Evolutionary conservation across 2,113 vertebrate species (phyloP), one percentile per base, ranked within the genome.

Genomic region (Macrotis lagotis): DNA sequence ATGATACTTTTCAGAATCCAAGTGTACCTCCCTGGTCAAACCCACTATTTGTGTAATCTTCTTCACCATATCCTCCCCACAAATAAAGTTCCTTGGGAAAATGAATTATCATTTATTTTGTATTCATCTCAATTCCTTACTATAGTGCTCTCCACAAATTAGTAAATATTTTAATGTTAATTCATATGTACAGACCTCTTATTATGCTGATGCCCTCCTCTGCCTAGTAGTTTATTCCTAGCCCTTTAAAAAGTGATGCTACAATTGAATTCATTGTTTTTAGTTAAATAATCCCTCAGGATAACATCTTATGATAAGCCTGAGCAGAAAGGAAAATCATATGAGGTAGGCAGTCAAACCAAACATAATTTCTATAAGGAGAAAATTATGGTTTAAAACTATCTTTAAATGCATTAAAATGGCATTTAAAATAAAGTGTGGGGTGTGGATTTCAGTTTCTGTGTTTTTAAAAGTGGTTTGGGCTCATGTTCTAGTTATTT

Each of bases 261-360:
- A 16, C 50, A 66, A 7, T 83, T 83, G 14, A 51, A 55, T 26
- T 10, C 12, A 89, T 3, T 3, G 31, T 16, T 51, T 53, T 25
- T 49, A 47, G 52, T 25, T 26, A 25, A 92, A 89, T 19, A 52
- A 50, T 91, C 90, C 50, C 3, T 44, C 48, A 28, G 59, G 50
- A 89, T 83, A 59, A 90, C 91, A 88, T 37, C 52, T 90, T 91
- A 24, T 26, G 89, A 89, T 95, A 83, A 94, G 31, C 53, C 37
- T 37, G 51, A n/a, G 52, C 8, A 66, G 44, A 97, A 88, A 88
- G 12, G 0, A 47, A 92, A 93, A 90, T 59, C 48, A 93, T 22
- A 22, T 19, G 66, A 74, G 8, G 5, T 74, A 74, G 37, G 37
- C 5, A 37, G 55, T 37, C 28, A 44, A n/a, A n/a, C 37, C 16